phyloP scores from a whole-genome alignment of 2,888 invertebrate species.

The Cryptus viduatorius region DNA sequence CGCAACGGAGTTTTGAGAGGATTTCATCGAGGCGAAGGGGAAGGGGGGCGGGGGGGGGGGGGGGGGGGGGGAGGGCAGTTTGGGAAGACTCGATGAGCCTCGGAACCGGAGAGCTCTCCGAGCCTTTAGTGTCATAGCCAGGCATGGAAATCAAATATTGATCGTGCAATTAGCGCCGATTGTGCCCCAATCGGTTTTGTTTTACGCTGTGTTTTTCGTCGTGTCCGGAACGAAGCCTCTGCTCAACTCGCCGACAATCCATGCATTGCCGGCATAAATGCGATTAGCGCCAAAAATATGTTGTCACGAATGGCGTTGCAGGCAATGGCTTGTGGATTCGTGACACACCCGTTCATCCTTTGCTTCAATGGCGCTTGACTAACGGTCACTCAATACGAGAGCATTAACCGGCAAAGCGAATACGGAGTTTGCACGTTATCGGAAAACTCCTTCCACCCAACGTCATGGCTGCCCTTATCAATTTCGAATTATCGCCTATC shows the following conservation, averaged over 20 bases:
- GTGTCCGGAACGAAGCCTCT: conserved; percentile 25
- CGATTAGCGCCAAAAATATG: conserved; percentile 41
- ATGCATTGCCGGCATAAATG: not conserved
- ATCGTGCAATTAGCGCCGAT: conserved; percentile 82
- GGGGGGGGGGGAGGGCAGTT: not conserved
- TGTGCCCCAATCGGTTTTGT: conserved; percentile 80
- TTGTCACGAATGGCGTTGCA: conserved; percentile 2
- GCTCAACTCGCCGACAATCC: conserved; percentile 22
- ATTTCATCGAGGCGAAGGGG: not conserved
- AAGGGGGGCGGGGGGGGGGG: not conserved
- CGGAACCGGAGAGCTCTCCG: conserved; percentile 50
- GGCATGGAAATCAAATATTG: conserved; percentile 81
- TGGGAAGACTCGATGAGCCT: conserved; percentile 47
- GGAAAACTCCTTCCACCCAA: not conserved
- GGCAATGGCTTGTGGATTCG: conserved; percentile 6
- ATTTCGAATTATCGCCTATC: conserved; percentile 43
- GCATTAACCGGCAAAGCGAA: not conserved
- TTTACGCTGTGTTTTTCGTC: conserved; percentile 55
- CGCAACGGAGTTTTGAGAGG: conserved; percentile 24
- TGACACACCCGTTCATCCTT: not conserved
- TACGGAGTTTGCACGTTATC: conserved; percentile 26
- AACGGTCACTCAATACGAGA: conserved; percentile 24
- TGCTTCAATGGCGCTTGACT: not conserved
- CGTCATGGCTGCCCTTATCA: conserved; percentile 30
- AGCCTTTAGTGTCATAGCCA: conserved; percentile 58